phyloP scores from a whole-genome alignment of 2,113 vertebrate genomes.

The Rutilus rutilus region DNA sequence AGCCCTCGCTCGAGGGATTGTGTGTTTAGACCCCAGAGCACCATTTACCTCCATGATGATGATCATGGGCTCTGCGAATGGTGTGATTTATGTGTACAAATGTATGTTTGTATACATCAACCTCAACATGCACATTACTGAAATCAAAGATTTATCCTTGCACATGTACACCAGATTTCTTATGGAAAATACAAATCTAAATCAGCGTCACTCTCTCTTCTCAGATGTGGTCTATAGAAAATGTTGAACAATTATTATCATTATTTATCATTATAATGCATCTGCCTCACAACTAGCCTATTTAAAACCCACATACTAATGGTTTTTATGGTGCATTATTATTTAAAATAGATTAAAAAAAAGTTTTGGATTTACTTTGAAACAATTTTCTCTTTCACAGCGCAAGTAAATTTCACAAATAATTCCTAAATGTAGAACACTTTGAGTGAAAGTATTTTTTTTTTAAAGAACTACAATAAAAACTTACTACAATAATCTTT shows the following conservation, averaged over 20 bases:
- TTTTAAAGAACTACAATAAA: too few species aligned
- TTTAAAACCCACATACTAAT: too few species aligned
- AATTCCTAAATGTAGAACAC: too few species aligned
- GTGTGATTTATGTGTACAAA: conserved; percentile 1
- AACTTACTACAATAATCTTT: too few species aligned
- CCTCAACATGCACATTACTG: background rate
- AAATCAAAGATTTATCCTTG: background rate
- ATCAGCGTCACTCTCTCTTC: background rate
- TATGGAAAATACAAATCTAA: background rate
- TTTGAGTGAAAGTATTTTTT: too few species aligned
- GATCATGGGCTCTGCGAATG: background rate
- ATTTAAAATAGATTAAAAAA: too few species aligned
- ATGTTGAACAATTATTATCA: background rate
- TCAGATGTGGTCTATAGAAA: background rate
- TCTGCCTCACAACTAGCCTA: background rate
- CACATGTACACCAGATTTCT: background rate
- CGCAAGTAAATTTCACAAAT: too few species aligned
- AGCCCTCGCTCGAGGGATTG: background rate
- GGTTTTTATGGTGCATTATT: too few species aligned
- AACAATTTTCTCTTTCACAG: too few species aligned
- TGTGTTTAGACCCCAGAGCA: conserved; percentile 31
- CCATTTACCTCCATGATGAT: background rate
- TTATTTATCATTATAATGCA: background rate
- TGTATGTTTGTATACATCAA: background rate
- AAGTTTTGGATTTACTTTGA: too few species aligned